Conservation (phyloP, 2,113 vertebrate species). For the Epinephelus lanceolatus region DNA sequence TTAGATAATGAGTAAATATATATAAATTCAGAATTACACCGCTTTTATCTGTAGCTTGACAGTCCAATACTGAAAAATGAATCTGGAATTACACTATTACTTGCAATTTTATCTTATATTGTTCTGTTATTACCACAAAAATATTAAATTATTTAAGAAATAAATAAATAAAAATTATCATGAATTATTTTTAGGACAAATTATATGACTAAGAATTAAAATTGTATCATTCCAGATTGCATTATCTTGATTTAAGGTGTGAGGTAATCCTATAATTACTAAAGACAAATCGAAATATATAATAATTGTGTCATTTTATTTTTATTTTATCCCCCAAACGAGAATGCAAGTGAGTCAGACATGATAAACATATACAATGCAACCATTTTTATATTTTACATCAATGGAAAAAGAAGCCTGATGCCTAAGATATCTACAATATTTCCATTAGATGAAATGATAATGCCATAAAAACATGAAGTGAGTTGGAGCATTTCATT, state of each 20-base stretch:
- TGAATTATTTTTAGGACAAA: background rate
- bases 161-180: background rate
- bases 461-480: background rate
- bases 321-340: background rate
- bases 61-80: background rate
- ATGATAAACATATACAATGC: background rate
- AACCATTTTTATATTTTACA: background rate
- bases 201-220: background rate
- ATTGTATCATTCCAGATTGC: background rate
- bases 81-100: conserved; percentile 1
- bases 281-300: background rate
- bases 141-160: no score
- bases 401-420: background rate
- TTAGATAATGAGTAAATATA: background rate
- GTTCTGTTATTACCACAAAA: background rate
- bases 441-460: background rate
- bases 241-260: background rate
- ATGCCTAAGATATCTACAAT: background rate
- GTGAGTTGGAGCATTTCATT: background rate
- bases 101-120: background rate
- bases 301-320: background rate
- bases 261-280: background rate
- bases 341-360: background rate
- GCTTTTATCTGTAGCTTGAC: background rate
- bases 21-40: background rate